Evolutionary conservation across 2,888 invertebrate species (phyloP).

Genomic region (Euplagia quadripunctaria): DNA sequence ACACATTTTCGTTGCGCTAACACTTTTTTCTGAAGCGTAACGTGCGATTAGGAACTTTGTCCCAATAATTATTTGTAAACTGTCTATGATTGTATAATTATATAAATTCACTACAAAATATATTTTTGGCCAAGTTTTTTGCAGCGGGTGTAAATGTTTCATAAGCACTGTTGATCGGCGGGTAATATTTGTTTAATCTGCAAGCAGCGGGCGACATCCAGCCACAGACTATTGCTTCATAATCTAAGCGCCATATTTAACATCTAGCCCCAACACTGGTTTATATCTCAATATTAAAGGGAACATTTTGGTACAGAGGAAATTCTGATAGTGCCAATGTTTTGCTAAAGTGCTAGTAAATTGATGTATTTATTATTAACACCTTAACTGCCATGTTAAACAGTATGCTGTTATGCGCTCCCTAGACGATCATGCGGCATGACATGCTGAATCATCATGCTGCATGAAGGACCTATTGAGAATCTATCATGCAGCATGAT

Average conservation of each 20-base stretch:
- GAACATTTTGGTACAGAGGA: constrained; percentile 26
- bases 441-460: too few relatives aligned
- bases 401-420: not conserved
- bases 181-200: constrained; percentile 87
- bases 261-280: constrained; percentile 54
- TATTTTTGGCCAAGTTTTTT: too few relatives aligned
- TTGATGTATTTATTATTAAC: not conserved
- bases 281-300: constrained; percentile 49
- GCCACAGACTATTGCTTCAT: constrained; percentile 78
- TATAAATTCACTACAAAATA: too few relatives aligned
- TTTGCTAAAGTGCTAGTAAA: not conserved
- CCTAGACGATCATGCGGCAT: too few relatives aligned
- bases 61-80: too few relatives aligned
- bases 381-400: too few relatives aligned
- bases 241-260: constrained; percentile 80
- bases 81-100: too few relatives aligned
- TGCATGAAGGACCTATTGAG: too few relatives aligned
- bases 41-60: too few relatives aligned
- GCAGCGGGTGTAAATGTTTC: constrained; percentile 47
- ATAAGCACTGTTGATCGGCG: constrained; percentile 58
- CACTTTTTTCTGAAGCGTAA: too few relatives aligned
- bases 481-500: too few relatives aligned
- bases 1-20: too few relatives aligned
- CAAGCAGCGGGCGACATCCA: constrained; percentile 72
- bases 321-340: constrained; percentile 22